phyloP scores from a whole-genome alignment of 53 echinoderm and acorn worm genomes.

The Stichopus horrens region DNA sequence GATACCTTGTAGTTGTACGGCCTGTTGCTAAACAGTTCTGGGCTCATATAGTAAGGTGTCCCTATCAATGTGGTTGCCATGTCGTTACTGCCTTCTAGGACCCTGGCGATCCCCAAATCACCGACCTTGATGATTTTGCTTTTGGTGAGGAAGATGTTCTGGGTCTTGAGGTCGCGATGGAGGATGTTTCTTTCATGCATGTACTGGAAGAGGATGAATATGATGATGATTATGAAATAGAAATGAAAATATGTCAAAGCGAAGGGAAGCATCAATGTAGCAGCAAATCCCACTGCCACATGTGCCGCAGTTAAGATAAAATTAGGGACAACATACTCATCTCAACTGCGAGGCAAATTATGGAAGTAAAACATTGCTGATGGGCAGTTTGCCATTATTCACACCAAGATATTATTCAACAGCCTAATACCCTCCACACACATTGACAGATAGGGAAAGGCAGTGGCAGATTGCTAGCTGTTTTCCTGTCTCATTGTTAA shows the following conservation, averaged over 20 bases:
- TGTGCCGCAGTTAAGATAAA: too few relatives aligned
- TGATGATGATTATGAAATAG: not conserved
- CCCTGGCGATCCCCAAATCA: conserved; percentile 92
- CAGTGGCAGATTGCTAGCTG: too few relatives aligned
- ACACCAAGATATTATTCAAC: too few relatives aligned
- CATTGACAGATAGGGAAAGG: too few relatives aligned
- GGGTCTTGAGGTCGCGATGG: conserved; percentile 94
- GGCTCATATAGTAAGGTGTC: conserved; percentile 99
- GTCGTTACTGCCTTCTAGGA: conserved; percentile 90
- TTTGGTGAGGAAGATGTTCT: conserved; percentile 97
- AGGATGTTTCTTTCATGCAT: conserved; percentile 99
- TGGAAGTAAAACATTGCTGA: too few relatives aligned
- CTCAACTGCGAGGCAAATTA: too few relatives aligned
- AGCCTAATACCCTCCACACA: too few relatives aligned
- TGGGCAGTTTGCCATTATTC: too few relatives aligned
- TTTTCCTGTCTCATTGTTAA: too few relatives aligned
- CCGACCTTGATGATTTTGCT: conserved; percentile 99
- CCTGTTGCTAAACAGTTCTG: conserved; percentile 93
- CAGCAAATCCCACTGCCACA: too few relatives aligned
- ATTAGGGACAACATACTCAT: too few relatives aligned
- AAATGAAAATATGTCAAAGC: not conserved
- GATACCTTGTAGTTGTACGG: conserved; percentile 98
- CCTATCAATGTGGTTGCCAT: conserved; percentile 99
- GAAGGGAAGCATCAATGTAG: not conserved
- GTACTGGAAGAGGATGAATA: conserved; percentile 60